Conservation (phyloP, 2,888 invertebrate genomes). For the Machimus atricapillus region DNA sequence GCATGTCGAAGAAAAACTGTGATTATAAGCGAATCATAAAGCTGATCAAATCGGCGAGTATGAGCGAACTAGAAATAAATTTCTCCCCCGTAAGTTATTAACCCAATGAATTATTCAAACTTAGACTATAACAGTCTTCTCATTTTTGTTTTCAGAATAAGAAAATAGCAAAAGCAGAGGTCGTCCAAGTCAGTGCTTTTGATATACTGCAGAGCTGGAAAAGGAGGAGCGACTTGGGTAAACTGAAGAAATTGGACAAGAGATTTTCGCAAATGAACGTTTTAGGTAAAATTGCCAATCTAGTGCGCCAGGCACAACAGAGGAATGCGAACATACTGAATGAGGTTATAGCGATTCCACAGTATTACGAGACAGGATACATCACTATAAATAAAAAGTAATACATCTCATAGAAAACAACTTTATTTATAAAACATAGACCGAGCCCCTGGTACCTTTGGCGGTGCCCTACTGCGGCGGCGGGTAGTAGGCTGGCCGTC, state of each 20-base stretch:
- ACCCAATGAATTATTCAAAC: not conserved
- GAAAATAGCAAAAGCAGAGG: conserved; percentile 49
- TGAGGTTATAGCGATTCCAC: conserved; percentile 60
- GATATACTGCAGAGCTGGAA: conserved; percentile 59
- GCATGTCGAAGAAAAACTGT: conserved; percentile 58
- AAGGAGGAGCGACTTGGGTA: conserved; percentile 56
- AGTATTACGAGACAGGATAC: conserved; percentile 61
- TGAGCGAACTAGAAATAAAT: conserved; percentile 55
- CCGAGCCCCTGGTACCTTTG: not conserved
- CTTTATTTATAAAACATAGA: conserved; percentile 17
- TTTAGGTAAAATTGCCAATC: conserved; percentile 59
- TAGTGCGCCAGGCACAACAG: conserved; percentile 58
- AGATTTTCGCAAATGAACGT: conserved; percentile 57
- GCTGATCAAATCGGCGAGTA: conserved; percentile 55
- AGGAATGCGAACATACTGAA: conserved; percentile 53
- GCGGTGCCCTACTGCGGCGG: conserved; percentile 43
- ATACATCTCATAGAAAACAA: conserved; percentile 47
- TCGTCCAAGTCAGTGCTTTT: conserved; percentile 55
- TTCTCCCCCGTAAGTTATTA: conserved; percentile 55
- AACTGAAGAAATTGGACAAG: conserved; percentile 55
- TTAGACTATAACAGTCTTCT: not conserved
- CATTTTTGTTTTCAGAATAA: conserved; percentile 49
- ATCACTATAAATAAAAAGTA: conserved; percentile 58
- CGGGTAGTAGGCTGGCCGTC: conserved; percentile 46
- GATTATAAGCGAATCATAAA: conserved; percentile 58